Evolutionary conservation across 2,888 invertebrate genomes (phyloP).

Genomic region (Oxyscelio sp.): DNA sequence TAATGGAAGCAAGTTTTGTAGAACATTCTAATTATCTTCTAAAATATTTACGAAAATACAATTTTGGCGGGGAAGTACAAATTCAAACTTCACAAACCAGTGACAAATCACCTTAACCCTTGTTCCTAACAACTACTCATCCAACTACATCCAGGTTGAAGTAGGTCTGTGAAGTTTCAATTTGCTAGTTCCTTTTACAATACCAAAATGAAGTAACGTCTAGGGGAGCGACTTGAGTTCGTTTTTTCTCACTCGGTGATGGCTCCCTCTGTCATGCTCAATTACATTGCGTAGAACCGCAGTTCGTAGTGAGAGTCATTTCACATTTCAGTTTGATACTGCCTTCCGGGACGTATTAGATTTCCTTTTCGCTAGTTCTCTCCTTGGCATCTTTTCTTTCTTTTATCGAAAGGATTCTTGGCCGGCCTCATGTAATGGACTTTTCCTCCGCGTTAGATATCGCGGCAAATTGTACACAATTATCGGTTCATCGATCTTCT

Average conservation of each 20-base stretch:
- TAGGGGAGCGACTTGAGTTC: too few species aligned
- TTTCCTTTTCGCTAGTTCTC: constrained; percentile 35
- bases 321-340: constrained; percentile 60
- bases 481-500: constrained; percentile 54
- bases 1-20: too few species aligned
- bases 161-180: too few species aligned
- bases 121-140: too few species aligned
- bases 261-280: constrained; percentile 50
- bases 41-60: too few species aligned
- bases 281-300: constrained; percentile 21
- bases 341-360: constrained; percentile 63
- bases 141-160: too few species aligned
- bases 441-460: not conserved
- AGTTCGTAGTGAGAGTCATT: constrained; percentile 45
- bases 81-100: too few species aligned
- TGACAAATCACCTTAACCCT: too few species aligned
- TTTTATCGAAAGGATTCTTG: constrained; percentile 4
- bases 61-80: too few species aligned
- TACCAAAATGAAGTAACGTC: too few species aligned
- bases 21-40: too few species aligned
- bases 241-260: constrained; percentile 31
- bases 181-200: too few species aligned
- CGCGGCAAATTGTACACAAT: constrained; percentile 46
- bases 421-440: not conserved
- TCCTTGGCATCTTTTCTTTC: not conserved